Evolutionary conservation across 2,888 invertebrate genomes (phyloP).

Genomic region (Charanyca ferruginea): DNA sequence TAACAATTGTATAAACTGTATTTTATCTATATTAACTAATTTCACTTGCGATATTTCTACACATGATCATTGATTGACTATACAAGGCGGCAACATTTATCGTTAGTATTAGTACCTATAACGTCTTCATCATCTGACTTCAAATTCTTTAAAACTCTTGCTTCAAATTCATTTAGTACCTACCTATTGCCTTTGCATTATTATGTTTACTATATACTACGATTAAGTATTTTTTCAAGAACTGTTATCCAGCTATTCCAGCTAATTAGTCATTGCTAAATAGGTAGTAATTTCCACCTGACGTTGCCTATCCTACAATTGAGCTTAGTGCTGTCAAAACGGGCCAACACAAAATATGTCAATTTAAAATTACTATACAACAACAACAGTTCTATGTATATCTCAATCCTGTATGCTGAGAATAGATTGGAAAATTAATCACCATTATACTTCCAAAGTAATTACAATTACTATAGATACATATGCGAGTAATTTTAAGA

Average conservation of each 20-base stretch:
- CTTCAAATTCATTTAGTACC: neutral
- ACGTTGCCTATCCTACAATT: conserved; percentile 25
- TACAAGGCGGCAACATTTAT: neutral
- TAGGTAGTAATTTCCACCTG: conserved; percentile 20
- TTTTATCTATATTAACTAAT: neutral
- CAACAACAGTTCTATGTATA: too few species aligned
- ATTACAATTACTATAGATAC: too few species aligned
- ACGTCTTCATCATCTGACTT: conserved; percentile 1
- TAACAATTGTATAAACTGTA: neutral
- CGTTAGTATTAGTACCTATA: conserved; percentile 13
- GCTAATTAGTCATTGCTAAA: conserved; percentile 14
- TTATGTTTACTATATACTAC: conserved; percentile 6
- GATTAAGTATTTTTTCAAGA: conserved; percentile 18
- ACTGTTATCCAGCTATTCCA: neutral
- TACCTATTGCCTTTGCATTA: neutral
- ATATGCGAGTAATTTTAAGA: too few species aligned
- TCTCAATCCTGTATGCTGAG: too few species aligned
- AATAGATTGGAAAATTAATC: too few species aligned
- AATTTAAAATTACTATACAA: too few species aligned
- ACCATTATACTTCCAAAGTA: too few species aligned
- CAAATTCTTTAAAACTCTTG: too few species aligned
- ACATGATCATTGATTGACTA: neutral
- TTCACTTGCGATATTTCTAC: neutral
- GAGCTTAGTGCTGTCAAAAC: neutral
- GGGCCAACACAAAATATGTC: too few species aligned